phyloP scores from a whole-genome alignment of 2,113 vertebrate genomes.

The Mobula birostris region DNA sequence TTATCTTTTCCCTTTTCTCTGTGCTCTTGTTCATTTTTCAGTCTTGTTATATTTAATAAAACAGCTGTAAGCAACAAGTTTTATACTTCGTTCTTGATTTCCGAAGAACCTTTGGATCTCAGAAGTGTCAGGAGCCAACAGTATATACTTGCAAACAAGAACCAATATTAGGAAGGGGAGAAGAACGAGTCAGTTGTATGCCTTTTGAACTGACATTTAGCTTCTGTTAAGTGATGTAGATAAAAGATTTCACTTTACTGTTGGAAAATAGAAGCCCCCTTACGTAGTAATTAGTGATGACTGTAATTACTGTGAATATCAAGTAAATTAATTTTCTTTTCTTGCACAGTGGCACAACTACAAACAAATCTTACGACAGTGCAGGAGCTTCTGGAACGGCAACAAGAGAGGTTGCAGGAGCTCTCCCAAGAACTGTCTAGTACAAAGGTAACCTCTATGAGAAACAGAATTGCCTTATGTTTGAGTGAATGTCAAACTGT shows the following conservation, averaged over 20 bases:
- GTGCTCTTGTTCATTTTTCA: no score
- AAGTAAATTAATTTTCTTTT: slow-evolving; percentile 43
- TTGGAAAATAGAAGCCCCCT: not conserved
- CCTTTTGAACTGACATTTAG: not conserved
- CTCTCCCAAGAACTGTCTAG: slow-evolving; percentile 78
- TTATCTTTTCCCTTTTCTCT: no score
- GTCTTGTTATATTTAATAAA: no score
- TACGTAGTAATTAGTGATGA: not conserved
- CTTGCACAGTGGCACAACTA: slow-evolving; percentile 74
- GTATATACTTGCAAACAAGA: not conserved
- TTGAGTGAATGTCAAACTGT: not conserved
- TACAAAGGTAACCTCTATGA: slow-evolving; percentile 65
- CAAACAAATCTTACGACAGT: slow-evolving; percentile 81
- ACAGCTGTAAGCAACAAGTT: no score
- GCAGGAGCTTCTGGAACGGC: slow-evolving; percentile 84
- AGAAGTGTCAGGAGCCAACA: no score
- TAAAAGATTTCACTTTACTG: not conserved
- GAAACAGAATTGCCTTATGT: not conserved
- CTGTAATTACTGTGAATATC: not conserved
- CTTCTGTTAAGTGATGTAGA: not conserved
- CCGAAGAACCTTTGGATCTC: no score
- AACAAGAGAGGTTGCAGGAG: slow-evolving; percentile 89
- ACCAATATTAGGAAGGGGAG: not conserved
- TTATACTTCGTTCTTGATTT: no score
- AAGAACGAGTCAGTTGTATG: not conserved